Evolutionary conservation across 2,797 vertebrate genomes (phyloP).

Genomic region (Nannoperca obscura): DNA sequence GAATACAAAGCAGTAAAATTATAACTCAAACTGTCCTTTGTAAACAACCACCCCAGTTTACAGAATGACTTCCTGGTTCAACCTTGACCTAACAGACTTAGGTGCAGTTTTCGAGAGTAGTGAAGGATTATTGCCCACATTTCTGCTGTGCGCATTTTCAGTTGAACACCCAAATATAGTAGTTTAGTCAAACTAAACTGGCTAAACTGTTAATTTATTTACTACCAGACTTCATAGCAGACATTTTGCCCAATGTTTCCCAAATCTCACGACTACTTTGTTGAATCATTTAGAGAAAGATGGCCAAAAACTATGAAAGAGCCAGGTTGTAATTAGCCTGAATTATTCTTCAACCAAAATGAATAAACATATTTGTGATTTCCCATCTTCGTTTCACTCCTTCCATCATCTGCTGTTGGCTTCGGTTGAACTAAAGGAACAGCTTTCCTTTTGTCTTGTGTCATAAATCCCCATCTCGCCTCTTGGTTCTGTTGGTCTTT

Average conservation of each 20-base stretch:
- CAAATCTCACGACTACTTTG: neutral
- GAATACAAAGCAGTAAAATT: neutral
- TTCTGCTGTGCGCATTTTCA: too few species aligned
- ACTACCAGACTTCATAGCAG: neutral
- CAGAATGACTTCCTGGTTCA: neutral
- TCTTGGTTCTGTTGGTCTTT: slow-evolving; percentile 36
- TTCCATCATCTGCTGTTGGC: neutral
- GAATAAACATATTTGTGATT: neutral
- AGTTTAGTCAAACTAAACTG: neutral
- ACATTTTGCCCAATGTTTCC: too few species aligned
- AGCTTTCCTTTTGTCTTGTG: slow-evolving; percentile 2
- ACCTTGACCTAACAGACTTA: too few species aligned
- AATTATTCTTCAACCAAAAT: neutral
- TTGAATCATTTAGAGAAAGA: neutral
- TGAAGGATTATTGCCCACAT: neutral
- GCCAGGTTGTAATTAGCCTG: neutral
- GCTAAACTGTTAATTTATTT: neutral
- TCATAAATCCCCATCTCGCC: slow-evolving; percentile 23
- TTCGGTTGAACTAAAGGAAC: neutral
- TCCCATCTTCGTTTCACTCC: neutral
- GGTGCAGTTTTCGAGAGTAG: neutral
- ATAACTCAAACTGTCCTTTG: neutral
- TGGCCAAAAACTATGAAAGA: neutral
- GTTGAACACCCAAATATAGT: neutral
- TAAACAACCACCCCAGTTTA: neutral